phyloP scores from a whole-genome alignment of 1,140 invertebrate genomes.

The Himalopsyche phryganea region DNA sequence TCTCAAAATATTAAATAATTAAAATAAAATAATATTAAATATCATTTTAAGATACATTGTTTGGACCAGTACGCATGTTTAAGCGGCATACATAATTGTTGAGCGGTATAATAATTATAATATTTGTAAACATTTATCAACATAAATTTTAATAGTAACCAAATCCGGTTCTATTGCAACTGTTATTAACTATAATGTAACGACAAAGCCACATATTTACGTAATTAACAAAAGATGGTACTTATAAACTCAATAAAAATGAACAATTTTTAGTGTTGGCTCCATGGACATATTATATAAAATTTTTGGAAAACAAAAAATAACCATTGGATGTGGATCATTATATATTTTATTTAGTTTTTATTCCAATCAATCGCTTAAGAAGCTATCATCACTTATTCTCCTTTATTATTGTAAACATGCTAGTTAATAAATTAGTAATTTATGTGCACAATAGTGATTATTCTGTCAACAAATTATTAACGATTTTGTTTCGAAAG shows the following conservation, averaged over 20 bases:
- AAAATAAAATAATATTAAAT: no score
- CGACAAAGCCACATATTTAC: constrained; percentile 24
- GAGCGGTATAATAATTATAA: constrained; percentile 27
- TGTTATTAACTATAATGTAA: constrained; percentile 27
- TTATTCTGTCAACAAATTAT: no score
- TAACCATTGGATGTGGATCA: no score
- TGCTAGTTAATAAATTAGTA: no score
- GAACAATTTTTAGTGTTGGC: constrained; percentile 29
- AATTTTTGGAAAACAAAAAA: no score
- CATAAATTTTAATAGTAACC: constrained; percentile 32
- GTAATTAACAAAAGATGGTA: constrained; percentile 33
- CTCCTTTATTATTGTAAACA: no score
- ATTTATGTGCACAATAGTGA: no score
- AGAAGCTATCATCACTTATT: no score
- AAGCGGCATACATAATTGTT: constrained; percentile 9
- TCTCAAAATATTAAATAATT: no score
- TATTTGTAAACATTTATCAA: constrained; percentile 30
- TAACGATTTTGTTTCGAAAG: no score
- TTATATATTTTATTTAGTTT: no score
- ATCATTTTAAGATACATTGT: constrained; percentile 2
- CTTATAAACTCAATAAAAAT: constrained; percentile 32
- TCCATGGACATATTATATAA: background rate
- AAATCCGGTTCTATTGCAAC: constrained; percentile 35
- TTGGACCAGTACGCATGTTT: constrained; percentile 8
- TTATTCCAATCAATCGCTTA: no score